phyloP scores from a whole-genome alignment of 2,888 invertebrate genomes.

The Drosophila niveifrons region DNA sequence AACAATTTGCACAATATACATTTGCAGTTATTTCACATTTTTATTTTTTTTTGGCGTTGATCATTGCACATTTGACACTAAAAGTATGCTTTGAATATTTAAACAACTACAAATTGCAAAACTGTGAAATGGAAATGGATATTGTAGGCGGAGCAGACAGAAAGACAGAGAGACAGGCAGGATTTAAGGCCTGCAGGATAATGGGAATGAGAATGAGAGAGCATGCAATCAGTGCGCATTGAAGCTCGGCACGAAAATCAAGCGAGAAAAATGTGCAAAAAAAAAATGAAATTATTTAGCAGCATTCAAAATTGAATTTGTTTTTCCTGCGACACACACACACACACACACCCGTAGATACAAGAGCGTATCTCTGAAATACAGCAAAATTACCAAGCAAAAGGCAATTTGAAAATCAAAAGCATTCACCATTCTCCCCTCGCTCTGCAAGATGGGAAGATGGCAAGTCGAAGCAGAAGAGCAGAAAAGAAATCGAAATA shows the following conservation, averaged over 20 bases:
- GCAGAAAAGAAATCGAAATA: conserved; percentile 67
- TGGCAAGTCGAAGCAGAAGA: conserved; percentile 6
- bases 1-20: conserved; percentile 21
- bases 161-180: background rate
- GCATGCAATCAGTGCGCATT: conserved; percentile 69
- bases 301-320: conserved; percentile 73
- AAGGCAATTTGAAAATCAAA: conserved; percentile 66
- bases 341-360: conserved; percentile 10
- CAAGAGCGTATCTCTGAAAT: conserved; percentile 40
- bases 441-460: background rate
- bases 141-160: background rate
- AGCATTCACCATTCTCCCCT: conserved; percentile 12
- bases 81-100: conserved; percentile 64
- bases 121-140: conserved; percentile 32
- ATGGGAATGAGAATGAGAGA: background rate
- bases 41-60: background rate
- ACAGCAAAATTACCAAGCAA: conserved; percentile 66
- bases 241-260: conserved; percentile 60
- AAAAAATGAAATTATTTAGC: conserved; percentile 73
- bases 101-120: conserved; percentile 54
- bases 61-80: conserved; percentile 56
- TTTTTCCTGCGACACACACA: conserved; percentile 36
- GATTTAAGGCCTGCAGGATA: conserved; percentile 3
- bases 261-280: conserved; percentile 42
- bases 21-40: background rate